phyloP scores from a whole-genome alignment of 2,888 invertebrate species.

The Endomychus coccineus region DNA sequence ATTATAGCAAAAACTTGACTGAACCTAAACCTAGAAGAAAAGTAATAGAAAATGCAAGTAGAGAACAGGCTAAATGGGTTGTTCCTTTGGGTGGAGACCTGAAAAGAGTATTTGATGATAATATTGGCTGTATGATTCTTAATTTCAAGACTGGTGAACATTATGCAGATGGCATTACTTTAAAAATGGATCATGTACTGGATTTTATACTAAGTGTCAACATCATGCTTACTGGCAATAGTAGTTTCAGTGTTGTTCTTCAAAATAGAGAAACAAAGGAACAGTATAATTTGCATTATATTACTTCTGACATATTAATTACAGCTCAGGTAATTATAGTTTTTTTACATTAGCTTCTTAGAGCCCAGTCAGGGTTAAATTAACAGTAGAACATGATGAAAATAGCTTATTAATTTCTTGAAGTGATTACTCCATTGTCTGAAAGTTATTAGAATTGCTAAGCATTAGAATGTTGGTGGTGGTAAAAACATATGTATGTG shows the following conservation, averaged over 20 bases:
- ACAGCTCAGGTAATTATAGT: slow-evolving; percentile 55
- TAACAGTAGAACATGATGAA: no score
- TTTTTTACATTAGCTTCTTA: no score
- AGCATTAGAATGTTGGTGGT: no score
- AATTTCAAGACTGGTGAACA: slow-evolving; percentile 68
- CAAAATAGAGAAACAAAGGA: slow-evolving; percentile 73
- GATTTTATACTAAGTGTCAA: slow-evolving; percentile 74
- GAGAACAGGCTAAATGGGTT: slow-evolving; percentile 59
- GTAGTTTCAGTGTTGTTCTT: slow-evolving; percentile 71
- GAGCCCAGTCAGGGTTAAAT: no score
- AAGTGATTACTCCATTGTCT: no score
- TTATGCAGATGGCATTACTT: slow-evolving; percentile 58
- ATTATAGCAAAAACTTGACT: slow-evolving; percentile 90
- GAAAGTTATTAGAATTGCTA: no score
- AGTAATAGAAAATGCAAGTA: slow-evolving; percentile 69
- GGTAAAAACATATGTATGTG: no score
- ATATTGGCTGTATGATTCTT: slow-evolving; percentile 55
- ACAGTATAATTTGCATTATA: slow-evolving; percentile 74
- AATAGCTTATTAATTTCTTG: no score
- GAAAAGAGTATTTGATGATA: slow-evolving; percentile 53
- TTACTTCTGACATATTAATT: slow-evolving; percentile 65
- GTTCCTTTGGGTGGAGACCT: slow-evolving; percentile 63
- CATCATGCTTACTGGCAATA: slow-evolving; percentile 66
- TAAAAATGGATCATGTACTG: slow-evolving; percentile 59
- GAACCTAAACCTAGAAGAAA: slow-evolving; percentile 72